These are phyloP conservation scores for Lanistes nyassanus DNA, from an alignment of 1,140 invertebrate genomes.

Conservation along the genomic window DNA sequence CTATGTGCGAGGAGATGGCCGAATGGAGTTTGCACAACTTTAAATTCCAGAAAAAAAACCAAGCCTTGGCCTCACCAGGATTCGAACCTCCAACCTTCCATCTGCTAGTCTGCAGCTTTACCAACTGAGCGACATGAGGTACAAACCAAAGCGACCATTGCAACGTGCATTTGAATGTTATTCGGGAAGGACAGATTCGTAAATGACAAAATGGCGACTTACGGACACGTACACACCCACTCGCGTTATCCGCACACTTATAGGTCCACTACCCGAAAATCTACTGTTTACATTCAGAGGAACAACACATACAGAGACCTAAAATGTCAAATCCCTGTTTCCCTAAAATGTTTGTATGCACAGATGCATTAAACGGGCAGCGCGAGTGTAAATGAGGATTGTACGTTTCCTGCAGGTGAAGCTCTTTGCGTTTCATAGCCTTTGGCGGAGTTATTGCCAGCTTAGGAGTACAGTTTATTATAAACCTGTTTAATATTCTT, in stretches of 20 bases:
- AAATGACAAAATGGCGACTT: neutral
- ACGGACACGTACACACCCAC: constrained; percentile 6
- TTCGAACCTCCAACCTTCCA: too few species aligned
- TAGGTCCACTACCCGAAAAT: neutral
- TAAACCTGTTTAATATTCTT: too few species aligned
- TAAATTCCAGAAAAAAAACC: neutral
- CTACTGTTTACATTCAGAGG: neutral
- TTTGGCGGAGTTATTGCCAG: too few species aligned
- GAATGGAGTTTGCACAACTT: too few species aligned
- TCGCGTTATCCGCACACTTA: neutral
- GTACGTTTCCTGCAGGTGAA: too few species aligned
- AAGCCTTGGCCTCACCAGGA: neutral
- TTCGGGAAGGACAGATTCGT: neutral
- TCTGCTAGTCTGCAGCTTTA: too few species aligned
- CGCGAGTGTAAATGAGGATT: too few species aligned
- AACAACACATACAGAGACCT: neutral
- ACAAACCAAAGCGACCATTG: neutral
- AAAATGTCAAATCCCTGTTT: neutral
- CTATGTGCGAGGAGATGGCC: too few species aligned
- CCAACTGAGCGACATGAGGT: too few species aligned
- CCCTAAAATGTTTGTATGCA: neutral
- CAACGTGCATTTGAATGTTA: neutral
- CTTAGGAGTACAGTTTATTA: too few species aligned
- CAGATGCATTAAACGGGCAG: neutral
- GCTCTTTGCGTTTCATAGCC: too few species aligned